phyloP scores from a whole-genome alignment of 2,797 vertebrate genomes.

The Acomys russatus region DNA sequence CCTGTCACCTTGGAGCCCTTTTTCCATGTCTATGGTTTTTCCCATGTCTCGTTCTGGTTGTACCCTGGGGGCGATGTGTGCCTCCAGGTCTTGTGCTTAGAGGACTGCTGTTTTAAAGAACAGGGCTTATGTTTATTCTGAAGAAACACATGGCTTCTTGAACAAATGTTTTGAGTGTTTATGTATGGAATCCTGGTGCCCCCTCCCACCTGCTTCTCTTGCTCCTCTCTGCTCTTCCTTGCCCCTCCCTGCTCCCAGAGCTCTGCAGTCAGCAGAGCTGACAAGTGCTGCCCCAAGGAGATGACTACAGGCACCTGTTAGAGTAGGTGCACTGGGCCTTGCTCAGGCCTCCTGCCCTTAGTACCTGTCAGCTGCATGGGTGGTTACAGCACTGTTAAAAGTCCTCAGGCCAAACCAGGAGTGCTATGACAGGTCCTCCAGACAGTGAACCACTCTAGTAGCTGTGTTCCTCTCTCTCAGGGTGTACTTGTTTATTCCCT shows the following conservation, averaged over 20 bases:
- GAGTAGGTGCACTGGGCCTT: neutral
- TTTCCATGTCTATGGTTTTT: neutral
- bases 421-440: neutral
- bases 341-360: neutral
- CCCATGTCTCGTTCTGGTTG: neutral
- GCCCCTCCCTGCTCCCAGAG: neutral
- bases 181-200: neutral
- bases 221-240: neutral
- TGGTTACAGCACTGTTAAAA: slow-evolving; percentile 24
- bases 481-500: slow-evolving; percentile 14
- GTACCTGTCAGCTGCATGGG: neutral
- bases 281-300: neutral
- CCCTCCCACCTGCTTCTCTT: neutral
- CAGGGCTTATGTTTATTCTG: slow-evolving; percentile 35
- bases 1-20: slow-evolving; percentile 37
- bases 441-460: slow-evolving; percentile 13
- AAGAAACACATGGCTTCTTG: neutral
- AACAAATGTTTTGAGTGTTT: neutral
- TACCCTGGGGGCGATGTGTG: neutral
- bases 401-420: slow-evolving; percentile 3
- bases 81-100: neutral
- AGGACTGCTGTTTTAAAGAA: neutral
- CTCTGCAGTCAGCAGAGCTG: slow-evolving; percentile 2
- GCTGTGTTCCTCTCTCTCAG: neutral
- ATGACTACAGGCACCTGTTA: neutral